Percentiles rank a stretch among this genome's conserved stretches.
Conservation (phyloP, 1,140 invertebrate species). For the Apis cerana region DNA sequence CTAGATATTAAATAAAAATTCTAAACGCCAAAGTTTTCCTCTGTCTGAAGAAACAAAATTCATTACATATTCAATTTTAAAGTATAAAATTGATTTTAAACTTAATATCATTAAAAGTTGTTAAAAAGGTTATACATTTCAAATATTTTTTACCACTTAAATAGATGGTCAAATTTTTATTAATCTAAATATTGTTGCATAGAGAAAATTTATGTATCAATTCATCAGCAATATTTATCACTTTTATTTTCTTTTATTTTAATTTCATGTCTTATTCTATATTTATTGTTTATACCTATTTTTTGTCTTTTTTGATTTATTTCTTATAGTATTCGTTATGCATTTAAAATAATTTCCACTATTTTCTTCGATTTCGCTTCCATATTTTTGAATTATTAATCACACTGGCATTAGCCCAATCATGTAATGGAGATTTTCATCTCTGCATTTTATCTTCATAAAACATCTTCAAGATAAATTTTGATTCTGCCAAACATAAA, state of each 20-base stretch:
- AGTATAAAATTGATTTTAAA: too few relatives aligned
- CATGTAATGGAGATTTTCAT: not conserved
- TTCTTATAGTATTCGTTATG: not conserved
- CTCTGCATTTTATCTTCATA: not conserved
- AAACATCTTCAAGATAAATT: not conserved
- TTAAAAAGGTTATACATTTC: too few relatives aligned
- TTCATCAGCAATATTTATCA: not conserved
- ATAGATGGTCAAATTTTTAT: too few relatives aligned
- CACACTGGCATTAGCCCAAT: not conserved
- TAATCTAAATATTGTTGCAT: too few relatives aligned
- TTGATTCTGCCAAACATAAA: too few relatives aligned
- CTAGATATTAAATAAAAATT: too few relatives aligned
- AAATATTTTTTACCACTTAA: too few relatives aligned
- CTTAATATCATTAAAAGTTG: too few relatives aligned
- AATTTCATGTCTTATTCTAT: not conserved
- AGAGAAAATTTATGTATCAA: not conserved
- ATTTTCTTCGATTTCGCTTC: not conserved
- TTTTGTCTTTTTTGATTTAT: not conserved
- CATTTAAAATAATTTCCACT: not conserved
- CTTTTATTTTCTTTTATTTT: not conserved
- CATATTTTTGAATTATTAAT: slow-evolving; percentile 13
- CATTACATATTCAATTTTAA: too few relatives aligned
- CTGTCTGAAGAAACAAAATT: too few relatives aligned
- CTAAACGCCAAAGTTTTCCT: too few relatives aligned
- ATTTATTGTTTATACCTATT: not conserved